phyloP scores from a whole-genome alignment of 2,113 vertebrate genomes.

The Hyaena hyaena region DNA sequence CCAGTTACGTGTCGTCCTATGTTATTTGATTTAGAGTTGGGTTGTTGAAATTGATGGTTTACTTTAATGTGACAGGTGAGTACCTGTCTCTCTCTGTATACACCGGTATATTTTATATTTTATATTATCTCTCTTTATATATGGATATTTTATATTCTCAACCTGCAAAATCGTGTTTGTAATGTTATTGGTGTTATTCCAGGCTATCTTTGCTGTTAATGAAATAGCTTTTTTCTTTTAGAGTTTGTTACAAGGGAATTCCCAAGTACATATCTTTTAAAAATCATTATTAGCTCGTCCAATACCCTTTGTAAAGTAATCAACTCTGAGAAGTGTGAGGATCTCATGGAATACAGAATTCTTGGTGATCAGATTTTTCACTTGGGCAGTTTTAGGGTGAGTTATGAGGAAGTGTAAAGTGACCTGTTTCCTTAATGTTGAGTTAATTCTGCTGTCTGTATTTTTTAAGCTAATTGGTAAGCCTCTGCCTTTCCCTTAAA shows the following conservation, averaged over 20 bases:
- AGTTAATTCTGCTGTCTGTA: background rate
- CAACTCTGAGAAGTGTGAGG: background rate
- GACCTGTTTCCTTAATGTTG: background rate
- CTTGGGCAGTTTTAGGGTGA: background rate
- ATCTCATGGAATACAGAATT: background rate
- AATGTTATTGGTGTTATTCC: background rate
- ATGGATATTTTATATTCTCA: background rate
- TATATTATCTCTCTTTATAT: background rate
- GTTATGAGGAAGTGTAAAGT: background rate
- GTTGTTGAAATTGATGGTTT: background rate
- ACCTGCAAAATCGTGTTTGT: background rate
- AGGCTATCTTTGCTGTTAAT: background rate
- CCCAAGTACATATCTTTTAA: background rate
- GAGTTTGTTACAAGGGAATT: background rate
- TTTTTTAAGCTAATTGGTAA: background rate
- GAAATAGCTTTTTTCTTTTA: background rate
- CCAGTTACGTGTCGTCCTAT: background rate
- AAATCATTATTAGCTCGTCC: background rate
- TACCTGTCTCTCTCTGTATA: background rate
- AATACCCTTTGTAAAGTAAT: background rate
- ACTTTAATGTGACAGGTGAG: background rate
- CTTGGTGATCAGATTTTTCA: background rate
- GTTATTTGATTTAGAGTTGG: background rate
- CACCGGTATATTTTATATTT: background rate
- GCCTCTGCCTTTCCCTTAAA: background rate